Base-by-base conservation (phyloP, 1,140 invertebrate species). In the Plodia interpunctella region DNA sequence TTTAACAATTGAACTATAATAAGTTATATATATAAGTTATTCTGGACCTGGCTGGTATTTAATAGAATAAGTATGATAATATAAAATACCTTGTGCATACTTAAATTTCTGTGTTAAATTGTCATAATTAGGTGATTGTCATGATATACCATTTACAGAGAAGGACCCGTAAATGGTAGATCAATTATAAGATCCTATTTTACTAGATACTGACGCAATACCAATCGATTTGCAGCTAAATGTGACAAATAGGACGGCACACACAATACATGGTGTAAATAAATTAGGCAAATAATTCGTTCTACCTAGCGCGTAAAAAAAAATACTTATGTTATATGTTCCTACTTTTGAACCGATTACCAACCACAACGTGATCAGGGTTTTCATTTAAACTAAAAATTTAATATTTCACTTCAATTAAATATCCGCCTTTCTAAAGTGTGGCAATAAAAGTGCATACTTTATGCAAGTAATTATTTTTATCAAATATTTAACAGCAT, bases 121-220 rank as follows among this genome's bases (percentile, higher is more conserved):
- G n/a, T n/a, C n/a, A n/a, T n/a, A n/a, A n/a, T n/a, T n/a, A n/a
- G n/a, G n/a, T n/a, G n/a, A n/a, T n/a, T n/a, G n/a, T n/a, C n/a
- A n/a, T n/a, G n/a, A n/a, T n/a, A n/a, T n/a, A n/a, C n/a, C n/a
- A n/a, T n/a, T n/a, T n/a, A n/a, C n/a, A n/a, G n/a, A n/a, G n/a
- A n/a, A n/a, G n/a, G n/a, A n/a, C n/a, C n/a, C 21, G 21, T 25
- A 25, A 25, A 25, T 25, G 6, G 2, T 9, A 32, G 11, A 32
- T 5, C 28, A 5, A 28, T 11, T 38, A 44, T 3, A 44, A 1
- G 13, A 44, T 5, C 13, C 5, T 56, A 58, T 58, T 18, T 20
- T 30, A 19, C 9, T 50, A 51, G 44, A 59, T 5, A 54, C 17
- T 19, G 28, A 57, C 53, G 49, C 55, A 57, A 44, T 25, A 53